Evolutionary conservation across 2,888 invertebrate genomes (phyloP).

Genomic region (Notodonta ziczac): DNA sequence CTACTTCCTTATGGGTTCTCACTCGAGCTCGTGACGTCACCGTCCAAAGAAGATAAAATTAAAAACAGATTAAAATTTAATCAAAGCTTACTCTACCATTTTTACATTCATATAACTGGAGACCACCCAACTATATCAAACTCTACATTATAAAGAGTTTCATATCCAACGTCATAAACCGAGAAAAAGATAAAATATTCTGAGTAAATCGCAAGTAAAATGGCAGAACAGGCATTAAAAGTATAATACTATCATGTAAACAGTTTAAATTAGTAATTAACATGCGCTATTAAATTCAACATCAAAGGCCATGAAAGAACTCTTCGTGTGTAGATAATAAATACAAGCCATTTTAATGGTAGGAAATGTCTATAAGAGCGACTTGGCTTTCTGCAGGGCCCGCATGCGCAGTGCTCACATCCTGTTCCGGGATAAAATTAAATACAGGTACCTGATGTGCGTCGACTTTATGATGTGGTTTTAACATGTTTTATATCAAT

Average conservation of each 20-base stretch:
- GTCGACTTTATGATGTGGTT: not conserved
- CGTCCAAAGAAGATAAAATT: conserved; percentile 13
- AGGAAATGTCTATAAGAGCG: conserved; percentile 33
- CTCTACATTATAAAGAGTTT: too few relatives aligned
- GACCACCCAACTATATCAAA: too few relatives aligned
- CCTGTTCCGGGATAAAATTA: conserved; percentile 38
- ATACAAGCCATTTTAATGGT: conserved; percentile 34
- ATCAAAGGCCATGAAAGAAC: conserved; percentile 39
- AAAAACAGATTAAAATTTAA: not conserved
- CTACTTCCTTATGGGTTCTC: conserved; percentile 36
- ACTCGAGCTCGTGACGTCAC: conserved; percentile 26
- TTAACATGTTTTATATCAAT: too few relatives aligned
- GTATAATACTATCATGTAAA: conserved; percentile 17
- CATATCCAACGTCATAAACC: too few relatives aligned
- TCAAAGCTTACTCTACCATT: not conserved
- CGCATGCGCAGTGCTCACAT: conserved; percentile 36
- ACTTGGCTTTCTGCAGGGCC: conserved; percentile 15
- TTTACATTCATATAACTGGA: too few relatives aligned
- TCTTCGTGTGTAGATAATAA: conserved; percentile 29
- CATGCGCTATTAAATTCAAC: conserved; percentile 20
- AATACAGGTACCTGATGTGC: conserved; percentile 11
- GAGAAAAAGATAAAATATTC: too few relatives aligned
- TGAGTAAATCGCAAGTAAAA: too few relatives aligned
- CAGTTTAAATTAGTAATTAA: conserved; percentile 24
- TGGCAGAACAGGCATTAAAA: not conserved